Percentiles rank a stretch among this genome's conserved stretches.
Evolutionary conservation across 2,113 vertebrate genomes (phyloP).

Genomic region (Cryptotis parvus): DNA sequence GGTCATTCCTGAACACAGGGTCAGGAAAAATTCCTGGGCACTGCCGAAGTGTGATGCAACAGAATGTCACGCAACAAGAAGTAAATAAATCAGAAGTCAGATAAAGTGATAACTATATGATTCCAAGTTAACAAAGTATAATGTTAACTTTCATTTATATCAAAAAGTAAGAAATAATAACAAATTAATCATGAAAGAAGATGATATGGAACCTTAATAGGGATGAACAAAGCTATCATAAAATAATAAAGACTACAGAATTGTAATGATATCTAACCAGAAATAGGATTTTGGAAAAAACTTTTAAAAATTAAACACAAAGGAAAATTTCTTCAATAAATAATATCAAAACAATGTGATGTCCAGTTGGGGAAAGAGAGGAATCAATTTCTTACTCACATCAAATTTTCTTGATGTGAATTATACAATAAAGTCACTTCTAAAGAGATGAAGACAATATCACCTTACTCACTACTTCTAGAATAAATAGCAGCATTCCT

Average conservation of each 20-base stretch:
- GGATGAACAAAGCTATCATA: not conserved
- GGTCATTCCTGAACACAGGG: no score
- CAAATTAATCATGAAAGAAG: not conserved
- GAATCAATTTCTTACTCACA: not conserved
- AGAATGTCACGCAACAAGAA: no score
- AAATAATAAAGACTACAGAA: not conserved
- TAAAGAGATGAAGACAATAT: not conserved
- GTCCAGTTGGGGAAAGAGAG: not conserved
- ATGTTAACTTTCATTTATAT: fast-evolving
- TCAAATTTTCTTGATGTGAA: not conserved
- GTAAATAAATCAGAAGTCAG: no score
- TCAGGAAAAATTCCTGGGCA: no score
- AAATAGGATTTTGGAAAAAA: not conserved
- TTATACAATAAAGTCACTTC: not conserved
- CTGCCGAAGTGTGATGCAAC: no score
- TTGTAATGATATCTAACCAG: not conserved
- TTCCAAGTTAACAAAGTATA: not conserved
- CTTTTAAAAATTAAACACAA: not conserved
- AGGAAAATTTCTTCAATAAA: not conserved
- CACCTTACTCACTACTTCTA: not conserved
- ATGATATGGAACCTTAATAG: not conserved
- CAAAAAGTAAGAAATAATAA: not conserved
- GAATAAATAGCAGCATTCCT: not conserved
- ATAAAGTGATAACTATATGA: not conserved
- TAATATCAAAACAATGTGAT: not conserved